Evolutionary conservation across 2,888 invertebrate genomes (phyloP).

Genomic region (Yponomeuta evonymella): DNA sequence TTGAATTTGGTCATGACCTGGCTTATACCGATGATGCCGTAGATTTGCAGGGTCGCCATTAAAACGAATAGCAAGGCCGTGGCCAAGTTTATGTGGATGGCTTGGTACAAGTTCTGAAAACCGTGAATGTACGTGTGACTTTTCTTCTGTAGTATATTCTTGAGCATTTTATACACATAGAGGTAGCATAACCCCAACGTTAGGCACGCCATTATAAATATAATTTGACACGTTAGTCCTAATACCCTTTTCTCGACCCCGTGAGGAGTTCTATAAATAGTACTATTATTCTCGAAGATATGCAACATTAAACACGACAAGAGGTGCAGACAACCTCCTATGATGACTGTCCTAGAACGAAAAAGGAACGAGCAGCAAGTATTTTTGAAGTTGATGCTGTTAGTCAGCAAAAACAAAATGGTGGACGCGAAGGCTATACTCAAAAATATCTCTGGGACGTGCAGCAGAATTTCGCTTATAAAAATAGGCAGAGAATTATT

Average conservation of each 20-base stretch:
- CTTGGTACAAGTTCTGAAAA: slow-evolving; percentile 88
- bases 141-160: slow-evolving; percentile 83
- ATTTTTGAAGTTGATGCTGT: slow-evolving; percentile 85
- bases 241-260: slow-evolving; percentile 77
- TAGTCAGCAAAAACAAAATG: slow-evolving; percentile 88
- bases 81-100: slow-evolving; percentile 92
- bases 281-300: slow-evolving; percentile 80
- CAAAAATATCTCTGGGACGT: slow-evolving; percentile 89
- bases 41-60: slow-evolving; percentile 89
- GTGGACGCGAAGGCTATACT: slow-evolving; percentile 93
- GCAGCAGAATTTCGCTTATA: slow-evolving; percentile 87
- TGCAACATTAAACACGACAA: slow-evolving; percentile 88
- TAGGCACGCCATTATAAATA: slow-evolving; percentile 90
- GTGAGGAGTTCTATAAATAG: slow-evolving; percentile 60
- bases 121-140: slow-evolving; percentile 87
- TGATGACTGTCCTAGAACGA: slow-evolving; percentile 85
- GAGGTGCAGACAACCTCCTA: slow-evolving; percentile 87
- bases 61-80: slow-evolving; percentile 90
- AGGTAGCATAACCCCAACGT: slow-evolving; percentile 90
- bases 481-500: slow-evolving; percentile 85
- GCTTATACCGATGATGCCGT: slow-evolving; percentile 78
- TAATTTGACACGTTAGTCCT: slow-evolving; percentile 87
- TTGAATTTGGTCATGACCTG: slow-evolving; percentile 80
- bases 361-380: slow-evolving; percentile 82
- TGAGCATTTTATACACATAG: slow-evolving; percentile 87